A percentile compares a stretch with the other conserved stretches of the same genome.
These are phyloP conservation scores for Leptopilina syphax DNA, from an alignment of 2,888 invertebrate genomes.

Conservation along the genomic window DNA sequence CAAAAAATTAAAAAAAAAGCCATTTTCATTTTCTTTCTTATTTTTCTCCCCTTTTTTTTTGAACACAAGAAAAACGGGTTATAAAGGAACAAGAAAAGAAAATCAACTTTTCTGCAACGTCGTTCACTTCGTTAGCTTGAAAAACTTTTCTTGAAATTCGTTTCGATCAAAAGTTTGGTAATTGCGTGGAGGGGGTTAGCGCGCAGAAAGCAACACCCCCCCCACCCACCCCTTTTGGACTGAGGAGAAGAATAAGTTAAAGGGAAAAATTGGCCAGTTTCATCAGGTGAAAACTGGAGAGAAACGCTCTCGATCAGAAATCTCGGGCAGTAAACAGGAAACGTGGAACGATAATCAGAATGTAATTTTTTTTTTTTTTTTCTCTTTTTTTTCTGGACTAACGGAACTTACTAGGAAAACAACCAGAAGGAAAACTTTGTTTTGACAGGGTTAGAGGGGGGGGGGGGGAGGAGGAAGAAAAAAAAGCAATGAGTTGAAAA, in stretches of 20 bases:
- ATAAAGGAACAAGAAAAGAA: not conserved
- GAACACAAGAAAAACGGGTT: too few species aligned
- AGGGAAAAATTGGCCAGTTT: constrained; percentile 20
- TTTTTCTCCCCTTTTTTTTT: too few species aligned
- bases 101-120: constrained; percentile 15
- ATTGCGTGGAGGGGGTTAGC: constrained; percentile 13
- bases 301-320: constrained; percentile 26
- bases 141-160: constrained; percentile 36
- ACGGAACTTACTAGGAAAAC: constrained; percentile 19
- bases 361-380: constrained; percentile 10
- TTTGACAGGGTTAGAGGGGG: not conserved
- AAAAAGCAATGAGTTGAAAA: constrained; percentile 33
- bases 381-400: not conserved
- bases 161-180: constrained; percentile 38
- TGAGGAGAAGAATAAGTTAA: constrained; percentile 13
- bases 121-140: constrained; percentile 28
- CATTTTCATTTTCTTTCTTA: too few species aligned
- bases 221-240: not conserved
- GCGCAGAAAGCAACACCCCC: too few species aligned
- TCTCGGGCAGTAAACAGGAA: constrained; percentile 31
- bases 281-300: constrained; percentile 32
- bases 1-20: not conserved
- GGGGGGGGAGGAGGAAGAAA: too few species aligned
- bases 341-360: constrained; percentile 26
- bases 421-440: constrained; percentile 32